Base-by-base conservation (phyloP, 2,113 vertebrate genomes). In the Castor canadensis region DNA sequence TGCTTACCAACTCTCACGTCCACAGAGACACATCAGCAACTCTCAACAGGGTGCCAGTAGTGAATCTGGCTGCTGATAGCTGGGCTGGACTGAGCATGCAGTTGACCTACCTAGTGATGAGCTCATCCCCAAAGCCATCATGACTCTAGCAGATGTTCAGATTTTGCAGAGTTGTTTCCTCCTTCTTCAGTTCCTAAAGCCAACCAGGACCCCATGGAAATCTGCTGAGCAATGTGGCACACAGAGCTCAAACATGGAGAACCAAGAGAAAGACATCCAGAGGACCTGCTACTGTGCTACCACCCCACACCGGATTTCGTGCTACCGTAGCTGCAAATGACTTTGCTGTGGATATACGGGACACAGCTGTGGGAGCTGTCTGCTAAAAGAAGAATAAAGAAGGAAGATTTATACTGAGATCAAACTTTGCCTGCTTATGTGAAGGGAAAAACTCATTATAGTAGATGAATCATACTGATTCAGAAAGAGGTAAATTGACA, bases 31-130 rank as follows among this genome's bases (percentile, higher is more conserved):
- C 24, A 56, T 82, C 22, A 86, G 62, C 22, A 77, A 64, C 17
- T 87, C 89, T 86, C 93, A 54, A 1, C 2, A 54, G 47, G 20
- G 8, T 35, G 91, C 81, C 40, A 43, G 93, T 83, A 56, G 90
- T 40, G 73, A 81, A 91, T 94, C 84, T 95, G 89, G 77, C 49
- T 94, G 58, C 77, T 19, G 66, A n/a, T 5, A 73, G 13, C 89
- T 71, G 30, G 77, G 49, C 52, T 71, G 30, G 77, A 45, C 52
- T 0, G 0, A 93, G 77, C 64, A 96, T 40, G 73, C 69, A 66
- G 66, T 40, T 94, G 88, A 94, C 93, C 96, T 97, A 96, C 95
- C 97, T 96, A 93, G 93, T 93, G 91, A 92, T 88, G 95, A 95
- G 40, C 91, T 97, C 95, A 94, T 52, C 73, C 94, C 87, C 38